Percentiles rank a stretch among this genome's conserved stretches.
These are phyloP conservation scores for Chymomyza caudatula DNA, from an alignment of 2,888 invertebrate genomes.

Conservation along the genomic window DNA sequence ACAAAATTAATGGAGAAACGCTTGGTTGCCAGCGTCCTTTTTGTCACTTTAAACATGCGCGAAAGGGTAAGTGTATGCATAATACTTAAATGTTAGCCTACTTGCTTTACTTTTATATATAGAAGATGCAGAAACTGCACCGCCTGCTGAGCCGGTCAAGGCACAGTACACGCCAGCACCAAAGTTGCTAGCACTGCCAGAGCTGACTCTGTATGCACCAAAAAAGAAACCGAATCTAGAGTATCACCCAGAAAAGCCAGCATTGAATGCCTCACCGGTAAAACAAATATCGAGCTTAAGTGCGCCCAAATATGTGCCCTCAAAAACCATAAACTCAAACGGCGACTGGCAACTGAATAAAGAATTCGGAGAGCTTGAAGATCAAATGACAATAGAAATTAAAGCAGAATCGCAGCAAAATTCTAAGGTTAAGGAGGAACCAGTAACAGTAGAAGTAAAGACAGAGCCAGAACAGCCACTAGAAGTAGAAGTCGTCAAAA, in stretches of 20 bases:
- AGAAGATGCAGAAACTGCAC: conserved; percentile 58
- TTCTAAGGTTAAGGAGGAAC: conserved; percentile 15
- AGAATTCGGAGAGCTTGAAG: conserved; percentile 4
- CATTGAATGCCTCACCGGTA: conserved; percentile 69
- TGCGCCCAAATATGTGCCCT: conserved; percentile 76
- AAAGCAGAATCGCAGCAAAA: conserved; percentile 5
- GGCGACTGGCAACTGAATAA: conserved; percentile 25
- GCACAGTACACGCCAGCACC: conserved; percentile 75
- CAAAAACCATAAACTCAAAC: conserved; percentile 28
- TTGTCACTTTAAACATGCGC: conserved; percentile 93
- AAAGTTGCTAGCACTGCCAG: conserved; percentile 67
- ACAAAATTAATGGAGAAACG: conserved; percentile 71
- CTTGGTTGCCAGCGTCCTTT: conserved; percentile 91
- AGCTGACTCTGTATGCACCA: conserved; percentile 39
- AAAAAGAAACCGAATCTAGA: conserved; percentile 74
- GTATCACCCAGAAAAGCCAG: conserved; percentile 77
- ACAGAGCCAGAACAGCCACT: conserved; percentile 28
- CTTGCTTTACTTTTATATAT: conserved; percentile 8
- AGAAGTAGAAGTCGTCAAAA: conserved; percentile 20
- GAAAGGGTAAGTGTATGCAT: conserved; percentile 80
- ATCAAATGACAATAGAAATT: background rate
- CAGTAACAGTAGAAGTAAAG: conserved; percentile 7
- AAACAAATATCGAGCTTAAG: conserved; percentile 33
- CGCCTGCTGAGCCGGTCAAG: conserved; percentile 32
- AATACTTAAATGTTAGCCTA: background rate